These are phyloP conservation scores for Marmota monax DNA, from an alignment of 2,113 vertebrate species.

Conservation along the genomic window DNA sequence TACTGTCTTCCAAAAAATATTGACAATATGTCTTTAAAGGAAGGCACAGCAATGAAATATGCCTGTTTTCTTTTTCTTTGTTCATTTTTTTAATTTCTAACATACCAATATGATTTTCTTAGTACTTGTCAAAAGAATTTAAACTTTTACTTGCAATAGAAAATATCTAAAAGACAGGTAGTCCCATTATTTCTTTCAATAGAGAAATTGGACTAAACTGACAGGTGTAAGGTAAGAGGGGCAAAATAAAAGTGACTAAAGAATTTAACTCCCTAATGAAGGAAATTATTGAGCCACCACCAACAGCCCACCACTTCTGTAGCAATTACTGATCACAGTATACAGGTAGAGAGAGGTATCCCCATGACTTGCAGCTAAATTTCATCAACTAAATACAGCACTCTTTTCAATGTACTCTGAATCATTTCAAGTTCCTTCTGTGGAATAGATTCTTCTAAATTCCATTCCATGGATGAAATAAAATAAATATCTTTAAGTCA, in stretches of 20 bases:
- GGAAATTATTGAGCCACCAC: not conserved
- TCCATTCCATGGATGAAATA: not conserved
- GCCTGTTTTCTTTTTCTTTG: not conserved
- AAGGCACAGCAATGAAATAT: conserved; percentile 8
- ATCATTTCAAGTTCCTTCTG: not conserved
- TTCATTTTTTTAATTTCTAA: conserved; percentile 54
- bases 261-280: not conserved
- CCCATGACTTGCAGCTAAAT: not conserved
- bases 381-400: not conserved
- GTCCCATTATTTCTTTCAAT: not conserved
- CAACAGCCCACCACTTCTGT: not conserved
- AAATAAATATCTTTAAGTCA: not conserved
- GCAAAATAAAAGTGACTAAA: not conserved
- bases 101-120: not conserved
- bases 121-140: not conserved
- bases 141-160: not conserved
- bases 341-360: not conserved
- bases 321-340: not conserved
- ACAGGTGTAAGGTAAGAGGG: not conserved
- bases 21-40: not conserved
- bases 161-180: not conserved
- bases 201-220: not conserved
- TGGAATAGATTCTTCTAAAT: not conserved
- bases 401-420: not conserved
- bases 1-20: conserved; percentile 35